A percentile compares a stretch with the other conserved stretches of the same genome.
Conservation (phyloP, 2,113 vertebrate genomes). For the Oreochromis niloticus region DNA sequence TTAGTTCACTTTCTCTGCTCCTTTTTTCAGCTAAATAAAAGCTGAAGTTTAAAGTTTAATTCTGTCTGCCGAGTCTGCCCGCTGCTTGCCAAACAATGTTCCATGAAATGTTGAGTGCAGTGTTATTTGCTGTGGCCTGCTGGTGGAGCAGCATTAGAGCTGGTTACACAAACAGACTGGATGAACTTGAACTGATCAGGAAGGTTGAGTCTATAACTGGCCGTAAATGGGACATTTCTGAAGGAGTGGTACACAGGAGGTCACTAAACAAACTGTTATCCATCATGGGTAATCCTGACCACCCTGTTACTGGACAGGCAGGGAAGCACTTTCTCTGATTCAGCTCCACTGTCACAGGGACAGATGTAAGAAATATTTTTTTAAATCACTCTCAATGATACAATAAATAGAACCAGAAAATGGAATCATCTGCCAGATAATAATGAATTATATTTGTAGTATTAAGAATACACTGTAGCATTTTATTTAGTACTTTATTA, state of each 20-base stretch:
- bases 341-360: background rate
- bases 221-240: background rate
- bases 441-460: background rate
- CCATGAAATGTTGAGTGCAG: accelerated
- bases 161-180: background rate
- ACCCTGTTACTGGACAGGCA: background rate
- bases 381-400: background rate
- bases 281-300: background rate
- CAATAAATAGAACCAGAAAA: background rate
- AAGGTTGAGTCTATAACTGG: background rate
- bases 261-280: background rate
- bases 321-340: background rate
- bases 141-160: background rate
- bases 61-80: background rate
- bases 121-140: background rate
- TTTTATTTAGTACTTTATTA: background rate
- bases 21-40: background rate
- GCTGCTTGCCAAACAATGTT: background rate
- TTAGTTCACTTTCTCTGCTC: background rate
- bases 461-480: background rate
- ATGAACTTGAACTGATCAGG: background rate
- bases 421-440: background rate
- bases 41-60: background rate
- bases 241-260: background rate
- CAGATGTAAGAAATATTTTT: background rate